Evolutionary conservation across 2,797 vertebrate species (phyloP), one percentile per base, ranked within the genome.

Genomic region (Pyrocephalus nanus): DNA sequence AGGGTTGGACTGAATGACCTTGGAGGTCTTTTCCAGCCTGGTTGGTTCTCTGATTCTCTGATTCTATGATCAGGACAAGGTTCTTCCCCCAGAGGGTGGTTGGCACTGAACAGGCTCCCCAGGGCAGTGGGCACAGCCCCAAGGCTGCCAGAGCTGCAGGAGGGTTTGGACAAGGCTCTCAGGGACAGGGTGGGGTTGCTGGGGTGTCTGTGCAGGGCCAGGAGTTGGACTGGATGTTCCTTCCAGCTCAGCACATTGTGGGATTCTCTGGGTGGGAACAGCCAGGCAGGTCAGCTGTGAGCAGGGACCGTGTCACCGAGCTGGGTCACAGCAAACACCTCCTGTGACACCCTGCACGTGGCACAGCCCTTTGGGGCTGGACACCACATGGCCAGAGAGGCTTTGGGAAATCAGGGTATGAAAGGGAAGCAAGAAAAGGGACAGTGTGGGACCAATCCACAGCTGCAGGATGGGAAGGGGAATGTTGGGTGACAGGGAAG

Each of bases 371-470:
- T 50, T 27, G 71, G 29, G 12, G 74, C 90, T 86, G 79, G 86
- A 34, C 6, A 18, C 86, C 76, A 73, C 83, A 32, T 17, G 83
- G 84, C 26, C 67, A 51, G 36, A 27, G 38, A 25, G 54, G 61
- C 70, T 66, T 23, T 51, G 66, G 43, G 80, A 64, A 82, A 43
- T 11, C 54, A 34, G 42, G 42, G 47, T 15, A 2, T 3, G 0
- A 43, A 70, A 66, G 72, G 43, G 51, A 30, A 80, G 27, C 8
- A 14, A 22, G 66, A 20, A 58, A 32, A 8, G 26, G 50, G 66
- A 61, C 17, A 32, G 34, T 0, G 16, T 34, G 57, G 13, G 72
- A 32, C 48, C 27, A 17, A 1, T 13, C 0, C 2, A 11, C 40
- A 42, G 48, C 54, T 89, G 71, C 9, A 50, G 71, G 25, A 64